These are phyloP conservation scores for Diarsia rubi DNA, from an alignment of 2,888 invertebrate species.

Conservation along the genomic window DNA sequence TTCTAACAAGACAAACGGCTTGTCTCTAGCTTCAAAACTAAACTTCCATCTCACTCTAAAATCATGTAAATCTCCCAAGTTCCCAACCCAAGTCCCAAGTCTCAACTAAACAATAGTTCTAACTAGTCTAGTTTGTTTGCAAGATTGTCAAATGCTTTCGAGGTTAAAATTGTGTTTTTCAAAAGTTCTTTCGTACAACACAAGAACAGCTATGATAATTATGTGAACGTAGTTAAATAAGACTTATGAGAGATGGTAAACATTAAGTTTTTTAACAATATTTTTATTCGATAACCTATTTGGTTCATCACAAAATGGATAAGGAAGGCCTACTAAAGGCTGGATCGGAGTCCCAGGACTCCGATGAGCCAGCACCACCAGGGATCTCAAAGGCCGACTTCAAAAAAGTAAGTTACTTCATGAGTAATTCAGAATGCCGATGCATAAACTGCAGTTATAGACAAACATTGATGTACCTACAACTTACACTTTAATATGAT, in stretches of 20 bases:
- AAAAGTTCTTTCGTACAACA: background rate
- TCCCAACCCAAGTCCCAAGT: too few relatives aligned
- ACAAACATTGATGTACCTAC: slow-evolving; percentile 30
- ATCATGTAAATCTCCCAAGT: too few relatives aligned
- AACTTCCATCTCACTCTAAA: slow-evolving; percentile 35
- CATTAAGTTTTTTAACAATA: slow-evolving; percentile 11
- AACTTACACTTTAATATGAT: slow-evolving; percentile 1
- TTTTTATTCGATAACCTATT: slow-evolving; percentile 19
- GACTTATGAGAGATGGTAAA: slow-evolving; percentile 1
- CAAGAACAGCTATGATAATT: background rate
- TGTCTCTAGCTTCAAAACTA: background rate
- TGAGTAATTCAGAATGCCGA: slow-evolving; percentile 17
- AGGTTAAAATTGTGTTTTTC: slow-evolving; percentile 27
- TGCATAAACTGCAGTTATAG: slow-evolving; percentile 29
- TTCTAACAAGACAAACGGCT: background rate
- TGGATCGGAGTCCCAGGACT: slow-evolving; percentile 73
- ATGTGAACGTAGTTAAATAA: slow-evolving; percentile 5
- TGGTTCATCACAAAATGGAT: slow-evolving; percentile 66
- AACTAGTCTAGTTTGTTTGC: slow-evolving; percentile 28
- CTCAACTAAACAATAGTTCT: background rate
- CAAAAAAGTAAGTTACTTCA: slow-evolving; percentile 64
- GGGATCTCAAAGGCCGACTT: slow-evolving; percentile 60
- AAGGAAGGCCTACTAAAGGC: slow-evolving; percentile 58
- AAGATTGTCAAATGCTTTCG: slow-evolving; percentile 26
- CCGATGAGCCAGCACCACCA: slow-evolving; percentile 71